phyloP scores from a whole-genome alignment of 2,888 invertebrate species.

The Sarcophaga caerulescens region DNA sequence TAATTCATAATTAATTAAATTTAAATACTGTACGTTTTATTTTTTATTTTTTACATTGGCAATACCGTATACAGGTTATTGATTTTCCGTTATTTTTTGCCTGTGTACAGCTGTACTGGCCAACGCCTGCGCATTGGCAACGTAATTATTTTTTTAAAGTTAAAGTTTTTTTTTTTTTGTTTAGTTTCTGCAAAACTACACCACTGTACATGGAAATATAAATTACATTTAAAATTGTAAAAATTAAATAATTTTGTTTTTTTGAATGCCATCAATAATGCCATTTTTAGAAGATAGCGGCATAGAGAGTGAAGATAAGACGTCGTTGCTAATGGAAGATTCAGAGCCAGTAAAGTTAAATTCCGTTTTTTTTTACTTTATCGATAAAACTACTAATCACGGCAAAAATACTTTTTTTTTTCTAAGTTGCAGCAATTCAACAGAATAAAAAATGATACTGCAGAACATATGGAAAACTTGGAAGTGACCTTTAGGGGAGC shows the following conservation, averaged over 20 bases:
- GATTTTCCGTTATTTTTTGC: slow-evolving; percentile 39
- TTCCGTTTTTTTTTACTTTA: not conserved
- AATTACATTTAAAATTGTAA: slow-evolving; percentile 1
- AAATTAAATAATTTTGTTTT: not conserved
- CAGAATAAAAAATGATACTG: slow-evolving; percentile 61
- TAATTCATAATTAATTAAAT: slow-evolving; percentile 30
- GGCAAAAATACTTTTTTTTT: slow-evolving; percentile 15
- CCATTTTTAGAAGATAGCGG: slow-evolving; percentile 79
- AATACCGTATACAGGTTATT: slow-evolving; percentile 47
- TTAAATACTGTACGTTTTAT: not conserved
- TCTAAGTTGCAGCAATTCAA: not conserved
- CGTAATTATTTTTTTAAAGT: not conserved
- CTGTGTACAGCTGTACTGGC: slow-evolving; percentile 36
- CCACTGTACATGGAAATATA: slow-evolving; percentile 6
- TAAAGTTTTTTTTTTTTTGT: not conserved
- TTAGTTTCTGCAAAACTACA: slow-evolving; percentile 16
- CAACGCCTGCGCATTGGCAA: slow-evolving; percentile 48
- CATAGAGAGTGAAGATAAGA: slow-evolving; percentile 80
- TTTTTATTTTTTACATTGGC: slow-evolving; percentile 46
- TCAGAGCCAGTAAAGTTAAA: slow-evolving; percentile 39
- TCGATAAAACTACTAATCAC: not conserved
- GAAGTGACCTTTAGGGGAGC: slow-evolving; percentile 77
- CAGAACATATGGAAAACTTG: slow-evolving; percentile 75
- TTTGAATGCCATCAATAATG: slow-evolving; percentile 48
- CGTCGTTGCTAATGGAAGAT: slow-evolving; percentile 68